Conservation (phyloP, 2,113 vertebrate species). For the Sceloporus undulatus region DNA sequence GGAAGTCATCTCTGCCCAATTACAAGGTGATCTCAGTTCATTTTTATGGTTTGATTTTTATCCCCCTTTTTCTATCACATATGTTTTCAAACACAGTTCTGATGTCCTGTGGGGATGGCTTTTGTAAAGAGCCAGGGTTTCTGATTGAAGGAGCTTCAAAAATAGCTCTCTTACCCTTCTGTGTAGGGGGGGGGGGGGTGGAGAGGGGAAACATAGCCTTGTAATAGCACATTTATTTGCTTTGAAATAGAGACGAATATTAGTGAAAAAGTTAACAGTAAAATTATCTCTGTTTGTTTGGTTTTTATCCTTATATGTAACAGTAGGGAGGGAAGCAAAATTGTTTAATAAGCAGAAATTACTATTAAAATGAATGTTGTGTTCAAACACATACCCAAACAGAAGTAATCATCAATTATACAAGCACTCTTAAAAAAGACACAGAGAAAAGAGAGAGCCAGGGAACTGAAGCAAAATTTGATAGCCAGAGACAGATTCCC, state of each 20-base stretch:
- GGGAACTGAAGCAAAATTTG: conserved; percentile 47
- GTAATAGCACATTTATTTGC: conserved; percentile 80
- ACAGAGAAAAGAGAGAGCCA: background rate
- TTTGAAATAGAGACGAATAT: conserved; percentile 82
- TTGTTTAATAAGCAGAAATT: conserved; percentile 77
- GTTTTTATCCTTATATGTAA: conserved; percentile 67
- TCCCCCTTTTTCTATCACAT: conserved; percentile 76
- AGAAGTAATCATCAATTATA: conserved; percentile 71
- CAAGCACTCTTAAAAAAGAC: conserved; percentile 58
- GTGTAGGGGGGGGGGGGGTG: conserved; percentile 66
- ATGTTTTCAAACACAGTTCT: conserved; percentile 83
- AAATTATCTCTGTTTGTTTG: conserved; percentile 82
- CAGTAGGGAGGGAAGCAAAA: conserved; percentile 42
- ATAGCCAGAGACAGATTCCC: conserved; percentile 52
- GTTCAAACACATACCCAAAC: conserved; percentile 70
- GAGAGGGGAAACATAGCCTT: conserved; percentile 74
- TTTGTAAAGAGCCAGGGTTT: conserved; percentile 84
- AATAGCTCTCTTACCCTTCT: conserved; percentile 81
- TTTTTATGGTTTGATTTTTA: conserved; percentile 80
- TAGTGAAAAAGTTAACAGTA: conserved; percentile 79
- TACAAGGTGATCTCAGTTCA: conserved; percentile 84
- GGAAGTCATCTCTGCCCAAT: conserved; percentile 84
- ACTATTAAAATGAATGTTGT: conserved; percentile 71
- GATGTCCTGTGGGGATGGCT: conserved; percentile 83
- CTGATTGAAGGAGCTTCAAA: conserved; percentile 85